Evolutionary conservation across 1,140 invertebrate genomes (phyloP).

Genomic region (Chelonus insularis): DNA sequence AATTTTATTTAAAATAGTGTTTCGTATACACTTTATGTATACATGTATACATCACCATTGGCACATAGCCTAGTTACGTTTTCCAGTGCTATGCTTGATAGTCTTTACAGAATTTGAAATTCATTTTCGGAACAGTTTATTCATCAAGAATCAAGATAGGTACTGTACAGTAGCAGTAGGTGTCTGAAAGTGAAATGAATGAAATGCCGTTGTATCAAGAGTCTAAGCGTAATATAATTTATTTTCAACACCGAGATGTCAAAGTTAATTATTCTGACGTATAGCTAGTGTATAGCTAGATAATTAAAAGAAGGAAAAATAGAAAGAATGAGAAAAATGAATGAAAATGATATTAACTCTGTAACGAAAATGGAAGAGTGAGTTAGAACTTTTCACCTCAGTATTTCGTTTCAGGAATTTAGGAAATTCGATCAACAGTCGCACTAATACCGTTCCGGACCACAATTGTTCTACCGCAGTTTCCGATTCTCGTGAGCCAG

Average conservation of each 20-base stretch:
- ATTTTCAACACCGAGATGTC: not conserved
- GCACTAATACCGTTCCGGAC: conserved; percentile 7
- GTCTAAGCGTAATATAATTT: not conserved
- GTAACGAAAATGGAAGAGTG: not conserved
- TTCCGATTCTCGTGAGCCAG: conserved; percentile 2
- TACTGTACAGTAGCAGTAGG: too few relatives aligned
- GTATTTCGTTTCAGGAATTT: not conserved
- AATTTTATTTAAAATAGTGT: not conserved
- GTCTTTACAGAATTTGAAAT: too few relatives aligned
- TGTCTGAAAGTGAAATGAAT: too few relatives aligned
- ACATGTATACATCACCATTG: not conserved
- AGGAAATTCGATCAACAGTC: conserved; percentile 10
- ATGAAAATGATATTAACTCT: not conserved
- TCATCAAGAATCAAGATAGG: too few relatives aligned
- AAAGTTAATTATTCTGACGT: too few relatives aligned
- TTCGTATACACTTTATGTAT: not conserved
- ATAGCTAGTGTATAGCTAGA: too few relatives aligned
- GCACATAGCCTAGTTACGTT: not conserved
- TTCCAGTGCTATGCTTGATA: not conserved
- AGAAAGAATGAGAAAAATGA: not conserved
- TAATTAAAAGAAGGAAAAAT: not conserved
- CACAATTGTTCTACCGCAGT: not conserved
- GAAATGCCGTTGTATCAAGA: too few relatives aligned
- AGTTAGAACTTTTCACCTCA: not conserved
- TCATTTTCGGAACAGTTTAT: too few relatives aligned